Evolutionary conservation across 1,140 invertebrate genomes (phyloP).

Genomic region (Arion vulgaris): DNA sequence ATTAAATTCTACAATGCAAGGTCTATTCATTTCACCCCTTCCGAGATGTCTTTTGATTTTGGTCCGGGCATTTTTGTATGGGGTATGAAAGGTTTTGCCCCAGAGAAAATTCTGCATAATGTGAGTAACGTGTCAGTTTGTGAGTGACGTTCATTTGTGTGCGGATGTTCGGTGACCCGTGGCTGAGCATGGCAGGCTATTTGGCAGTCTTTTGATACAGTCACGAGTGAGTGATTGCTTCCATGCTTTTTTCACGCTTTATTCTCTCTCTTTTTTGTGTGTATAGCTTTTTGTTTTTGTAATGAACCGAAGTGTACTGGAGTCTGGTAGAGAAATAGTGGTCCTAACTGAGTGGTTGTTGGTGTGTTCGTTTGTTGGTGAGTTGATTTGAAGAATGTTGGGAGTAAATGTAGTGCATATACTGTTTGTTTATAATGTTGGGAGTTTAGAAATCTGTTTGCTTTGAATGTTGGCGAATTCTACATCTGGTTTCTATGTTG

Average conservation of each 20-base stretch:
- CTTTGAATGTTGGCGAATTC: no score
- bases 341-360: no score
- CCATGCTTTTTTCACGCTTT: not conserved
- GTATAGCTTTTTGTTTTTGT: no score
- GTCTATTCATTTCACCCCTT: not conserved
- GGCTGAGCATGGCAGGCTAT: not conserved
- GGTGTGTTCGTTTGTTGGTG: no score
- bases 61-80: not conserved
- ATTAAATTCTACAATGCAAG: not conserved
- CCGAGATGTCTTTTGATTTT: not conserved
- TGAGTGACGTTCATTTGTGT: not conserved
- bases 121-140: conserved; percentile 7
- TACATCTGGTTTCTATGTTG: no score
- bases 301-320: no score
- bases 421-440: no score
- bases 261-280: no score
- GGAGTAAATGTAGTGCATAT: no score
- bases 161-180: not conserved
- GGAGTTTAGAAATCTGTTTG: no score
- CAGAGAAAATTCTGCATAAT: not conserved
- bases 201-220: conserved; percentile 4
- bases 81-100: not conserved
- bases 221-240: not conserved
- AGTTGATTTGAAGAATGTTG: no score
- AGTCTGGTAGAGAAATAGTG: no score